A percentile compares a stretch with the other conserved stretches of the same genome.
Conservation (phyloP, 2,113 vertebrate species). For the Elaphurus davidianus region DNA sequence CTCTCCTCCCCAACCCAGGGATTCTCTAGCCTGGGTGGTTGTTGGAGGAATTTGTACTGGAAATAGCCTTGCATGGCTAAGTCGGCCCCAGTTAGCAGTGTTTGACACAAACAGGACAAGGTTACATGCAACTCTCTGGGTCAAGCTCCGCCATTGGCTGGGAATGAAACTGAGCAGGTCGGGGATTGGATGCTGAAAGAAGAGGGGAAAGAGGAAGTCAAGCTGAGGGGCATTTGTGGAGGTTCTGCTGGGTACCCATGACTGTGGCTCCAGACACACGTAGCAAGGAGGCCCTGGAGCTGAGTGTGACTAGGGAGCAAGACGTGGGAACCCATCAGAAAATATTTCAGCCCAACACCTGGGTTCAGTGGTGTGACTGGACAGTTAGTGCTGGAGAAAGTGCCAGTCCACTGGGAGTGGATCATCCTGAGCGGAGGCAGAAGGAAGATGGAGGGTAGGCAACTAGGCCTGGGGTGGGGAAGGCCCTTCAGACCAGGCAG, state of each 20-base stretch:
- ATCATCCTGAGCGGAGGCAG: neutral
- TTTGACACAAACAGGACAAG: neutral
- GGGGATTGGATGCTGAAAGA: neutral
- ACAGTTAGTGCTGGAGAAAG: neutral
- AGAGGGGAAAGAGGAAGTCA: neutral
- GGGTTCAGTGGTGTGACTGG: too few species aligned
- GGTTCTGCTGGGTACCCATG: neutral
- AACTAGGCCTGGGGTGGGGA: neutral
- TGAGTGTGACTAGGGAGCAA: neutral
- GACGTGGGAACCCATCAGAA: neutral
- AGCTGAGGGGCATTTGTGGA: neutral
- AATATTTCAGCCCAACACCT: neutral
- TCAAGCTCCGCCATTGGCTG: neutral
- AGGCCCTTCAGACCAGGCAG: neutral
- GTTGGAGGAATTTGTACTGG: neutral
- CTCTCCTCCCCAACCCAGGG: neutral
- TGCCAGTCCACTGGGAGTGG: rapidly evolving
- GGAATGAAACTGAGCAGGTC: neutral
- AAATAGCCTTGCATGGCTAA: neutral
- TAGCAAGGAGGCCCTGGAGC: neutral
- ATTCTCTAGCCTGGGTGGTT: neutral
- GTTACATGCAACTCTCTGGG: neutral
- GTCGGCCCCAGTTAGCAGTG: neutral
- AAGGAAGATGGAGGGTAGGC: neutral
- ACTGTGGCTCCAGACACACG: neutral